Evolutionary conservation across 2,888 invertebrate species (phyloP), one percentile per base, ranked within the genome.

Genomic region (Bedellia somnulentella): DNA sequence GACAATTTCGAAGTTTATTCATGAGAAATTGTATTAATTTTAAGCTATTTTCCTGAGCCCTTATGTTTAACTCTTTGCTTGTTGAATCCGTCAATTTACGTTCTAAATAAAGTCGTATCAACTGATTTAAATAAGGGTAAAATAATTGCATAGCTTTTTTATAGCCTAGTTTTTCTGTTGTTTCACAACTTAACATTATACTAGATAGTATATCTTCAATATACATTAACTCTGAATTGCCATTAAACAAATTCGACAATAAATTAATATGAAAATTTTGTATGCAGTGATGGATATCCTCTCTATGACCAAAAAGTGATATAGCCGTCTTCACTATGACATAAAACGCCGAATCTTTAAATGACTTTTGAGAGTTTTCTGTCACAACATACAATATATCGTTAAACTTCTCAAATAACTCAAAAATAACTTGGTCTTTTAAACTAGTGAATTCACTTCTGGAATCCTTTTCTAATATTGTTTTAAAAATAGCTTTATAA

Each of bases 91-190:
- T 38, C 0, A 51, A 31, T 2, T 38, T 40, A 38, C 45, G 48
- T 30, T 70, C 67, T 1, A 71, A 47, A 23, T 46, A 64, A 0
- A 71, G 40, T 23, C 58, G 43, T n/a, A 71, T 5, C 3, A 63
- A 41, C 37, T 68, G 70, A 26, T 49, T 52, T 2, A 73, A 17
- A 22, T 46, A 66, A 1, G 68, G 62, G 37, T 64, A 71, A 0
- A 61, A 59, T 0, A 40, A 34, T 1, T 37, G 27, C 42, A 70
- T 47, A 0, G 46, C 42, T 11, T 42, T 42, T 2, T 40, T 35
- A 10, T 62, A 57, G 0, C 57, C 59, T 2, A 59, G 15, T 35
- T 53, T 64, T 9, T 58, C 56, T 1, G 57, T 49, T 0, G 46
- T 52, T 13, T 55, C 50, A 16, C 60, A 57, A 0, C 58, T 54